These are phyloP conservation scores for Thaumatotibia leucotreta DNA, from an alignment of 1,140 invertebrate genomes.

Conservation along the genomic window DNA sequence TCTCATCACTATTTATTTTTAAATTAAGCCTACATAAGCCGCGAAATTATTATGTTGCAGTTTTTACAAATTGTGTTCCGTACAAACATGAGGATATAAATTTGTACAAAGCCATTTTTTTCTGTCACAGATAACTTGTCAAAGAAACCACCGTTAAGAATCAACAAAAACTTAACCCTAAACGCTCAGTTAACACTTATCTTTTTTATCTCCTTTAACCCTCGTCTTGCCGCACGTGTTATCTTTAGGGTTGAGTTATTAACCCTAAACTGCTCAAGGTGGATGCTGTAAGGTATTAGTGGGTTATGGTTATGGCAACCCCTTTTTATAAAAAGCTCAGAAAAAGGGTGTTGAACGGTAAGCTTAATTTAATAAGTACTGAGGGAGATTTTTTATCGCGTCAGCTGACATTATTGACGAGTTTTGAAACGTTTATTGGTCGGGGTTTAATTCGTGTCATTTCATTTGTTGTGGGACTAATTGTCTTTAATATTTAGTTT, in stretches of 20 bases:
- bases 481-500: too few relatives aligned
- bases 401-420: background rate
- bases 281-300: slow-evolving; percentile 38
- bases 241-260: slow-evolving; percentile 38
- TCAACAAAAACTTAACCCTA: background rate
- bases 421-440: background rate
- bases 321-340: background rate
- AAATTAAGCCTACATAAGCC: too few relatives aligned
- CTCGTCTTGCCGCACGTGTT: slow-evolving; percentile 50
- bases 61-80: too few relatives aligned
- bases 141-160: background rate
- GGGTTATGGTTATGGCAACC: slow-evolving; percentile 17
- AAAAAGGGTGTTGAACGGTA: slow-evolving; percentile 9
- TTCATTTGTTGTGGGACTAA: background rate
- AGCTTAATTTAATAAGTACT: slow-evolving; percentile 9
- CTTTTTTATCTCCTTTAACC: slow-evolving; percentile 37
- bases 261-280: slow-evolving; percentile 49
- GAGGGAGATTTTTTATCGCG: background rate
- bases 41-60: too few relatives aligned
- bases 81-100: too few relatives aligned
- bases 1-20: too few relatives aligned
- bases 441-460: background rate
- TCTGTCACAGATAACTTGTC: too few relatives aligned
- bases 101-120: background rate
- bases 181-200: slow-evolving; percentile 11